Conservation (phyloP, 2,888 invertebrate genomes). For the Cryptocephalus moraei region DNA sequence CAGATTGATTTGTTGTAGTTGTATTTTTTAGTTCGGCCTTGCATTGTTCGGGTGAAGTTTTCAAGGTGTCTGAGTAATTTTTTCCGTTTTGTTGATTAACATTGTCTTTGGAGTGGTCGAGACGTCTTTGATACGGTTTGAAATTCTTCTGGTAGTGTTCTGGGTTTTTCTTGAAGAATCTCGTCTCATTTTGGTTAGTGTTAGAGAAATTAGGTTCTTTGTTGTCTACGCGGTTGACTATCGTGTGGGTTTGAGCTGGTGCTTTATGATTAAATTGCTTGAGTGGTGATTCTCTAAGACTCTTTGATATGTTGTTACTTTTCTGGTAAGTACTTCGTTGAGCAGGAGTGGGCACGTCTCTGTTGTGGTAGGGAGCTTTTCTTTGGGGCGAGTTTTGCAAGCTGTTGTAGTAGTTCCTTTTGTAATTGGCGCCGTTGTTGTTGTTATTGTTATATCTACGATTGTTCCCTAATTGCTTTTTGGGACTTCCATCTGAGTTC, state of each 20-base stretch:
- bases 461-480: conserved; percentile 9
- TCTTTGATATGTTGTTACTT: too few relatives aligned
- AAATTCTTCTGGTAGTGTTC: background rate
- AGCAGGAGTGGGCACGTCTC: background rate
- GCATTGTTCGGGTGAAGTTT: too few relatives aligned
- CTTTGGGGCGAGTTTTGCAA: conserved; percentile 14
- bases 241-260: too few relatives aligned
- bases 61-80: background rate
- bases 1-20: too few relatives aligned
- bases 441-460: conserved; percentile 13
- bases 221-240: too few relatives aligned
- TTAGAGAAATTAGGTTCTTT: too few relatives aligned
- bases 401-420: conserved; percentile 16
- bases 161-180: background rate
- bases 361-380: conserved; percentile 4
- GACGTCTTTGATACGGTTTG: background rate
- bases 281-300: too few relatives aligned
- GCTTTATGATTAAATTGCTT: too few relatives aligned
- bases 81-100: background rate
- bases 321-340: too few relatives aligned
- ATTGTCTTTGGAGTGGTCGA: background rate
- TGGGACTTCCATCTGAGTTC: conserved; percentile 1
- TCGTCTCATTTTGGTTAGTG: background rate
- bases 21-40: too few relatives aligned
- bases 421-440: conserved; percentile 12